A percentile compares a stretch with the other conserved stretches of the same genome.
These are phyloP conservation scores for Amblyjoppa fuscipennis DNA, from an alignment of 2,888 invertebrate genomes.

Conservation along the genomic window DNA sequence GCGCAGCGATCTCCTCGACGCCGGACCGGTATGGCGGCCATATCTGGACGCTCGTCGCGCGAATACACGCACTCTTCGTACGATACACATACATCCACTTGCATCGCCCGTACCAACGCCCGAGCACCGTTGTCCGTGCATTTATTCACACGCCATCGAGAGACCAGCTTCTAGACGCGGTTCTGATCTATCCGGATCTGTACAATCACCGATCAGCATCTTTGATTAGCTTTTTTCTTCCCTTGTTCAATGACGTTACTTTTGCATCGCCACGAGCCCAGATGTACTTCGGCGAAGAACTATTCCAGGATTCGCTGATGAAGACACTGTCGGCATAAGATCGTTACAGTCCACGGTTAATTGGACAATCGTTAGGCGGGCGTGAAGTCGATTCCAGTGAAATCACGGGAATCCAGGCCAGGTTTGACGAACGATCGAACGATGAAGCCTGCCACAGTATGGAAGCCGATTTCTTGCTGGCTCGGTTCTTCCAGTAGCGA, in stretches of 20 bases:
- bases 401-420: slow-evolving; percentile 45
- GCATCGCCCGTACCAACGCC: background rate
- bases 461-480: slow-evolving; percentile 48
- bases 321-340: slow-evolving; percentile 27
- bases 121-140: slow-evolving; percentile 1
- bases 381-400: slow-evolving; percentile 49
- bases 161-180: background rate
- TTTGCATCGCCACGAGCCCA: background rate
- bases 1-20: slow-evolving; percentile 65
- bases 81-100: slow-evolving; percentile 15
- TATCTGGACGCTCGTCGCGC: slow-evolving; percentile 76
- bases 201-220: background rate
- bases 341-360: slow-evolving; percentile 32
- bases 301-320: background rate
- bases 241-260: background rate
- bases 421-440: slow-evolving; percentile 24
- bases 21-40: slow-evolving; percentile 79
- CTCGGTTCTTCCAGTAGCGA: slow-evolving; percentile 58
- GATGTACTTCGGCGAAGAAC: background rate
- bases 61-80: slow-evolving; percentile 51
- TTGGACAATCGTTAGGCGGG: slow-evolving; percentile 32
- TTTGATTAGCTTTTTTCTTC: background rate
- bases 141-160: background rate
- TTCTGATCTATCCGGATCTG: background rate
- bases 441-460: background rate